Conservation (phyloP, 2,113 vertebrate genomes). For the Pipa parva region DNA sequence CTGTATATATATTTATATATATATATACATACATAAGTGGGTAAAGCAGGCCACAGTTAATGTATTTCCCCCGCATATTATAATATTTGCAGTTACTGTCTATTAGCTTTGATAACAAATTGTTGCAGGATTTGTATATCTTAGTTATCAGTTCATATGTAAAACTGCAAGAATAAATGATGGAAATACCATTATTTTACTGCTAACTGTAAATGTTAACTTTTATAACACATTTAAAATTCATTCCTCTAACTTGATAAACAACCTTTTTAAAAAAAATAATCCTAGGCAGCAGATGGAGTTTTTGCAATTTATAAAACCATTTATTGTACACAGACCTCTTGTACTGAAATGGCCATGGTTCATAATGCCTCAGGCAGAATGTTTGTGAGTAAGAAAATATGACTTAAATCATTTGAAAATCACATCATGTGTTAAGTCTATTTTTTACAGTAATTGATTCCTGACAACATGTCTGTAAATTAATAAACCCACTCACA, state of each 20-base stretch:
- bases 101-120: too few species aligned
- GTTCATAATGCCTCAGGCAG: conserved; percentile 1
- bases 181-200: not conserved
- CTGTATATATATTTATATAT: too few species aligned
- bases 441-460: conserved; percentile 13
- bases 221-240: not conserved
- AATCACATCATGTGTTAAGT: not conserved
- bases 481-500: conserved; percentile 10
- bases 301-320: not conserved
- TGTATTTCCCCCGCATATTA: too few species aligned
- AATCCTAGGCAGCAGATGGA: not conserved
- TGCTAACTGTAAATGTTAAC: not conserved
- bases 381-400: conserved; percentile 2
- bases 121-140: too few species aligned
- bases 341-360: not conserved
- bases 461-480: conserved; percentile 13
- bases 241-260: not conserved
- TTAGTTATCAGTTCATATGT: too few species aligned
- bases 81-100: too few species aligned
- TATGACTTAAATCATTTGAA: conserved; percentile 3
- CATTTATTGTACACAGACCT: not conserved
- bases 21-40: too few species aligned
- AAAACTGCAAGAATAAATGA: not conserved
- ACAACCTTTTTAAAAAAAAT: not conserved
- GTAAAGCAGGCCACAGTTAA: too few species aligned